phyloP scores from a whole-genome alignment of 2,888 invertebrate genomes.

The Polyploca ridens region DNA sequence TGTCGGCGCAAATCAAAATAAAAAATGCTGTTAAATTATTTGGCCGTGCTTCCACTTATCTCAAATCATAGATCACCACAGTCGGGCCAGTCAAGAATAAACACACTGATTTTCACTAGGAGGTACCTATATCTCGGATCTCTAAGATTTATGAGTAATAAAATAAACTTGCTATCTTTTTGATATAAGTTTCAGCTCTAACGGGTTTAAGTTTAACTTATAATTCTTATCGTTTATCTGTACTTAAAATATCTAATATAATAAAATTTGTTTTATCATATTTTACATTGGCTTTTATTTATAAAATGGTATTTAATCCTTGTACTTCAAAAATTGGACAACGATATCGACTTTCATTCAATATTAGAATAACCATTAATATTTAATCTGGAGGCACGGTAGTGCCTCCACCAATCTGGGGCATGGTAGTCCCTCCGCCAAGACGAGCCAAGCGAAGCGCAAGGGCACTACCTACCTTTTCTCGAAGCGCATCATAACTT shows the following conservation, averaged over 20 bases:
- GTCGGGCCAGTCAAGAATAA: constrained; percentile 29
- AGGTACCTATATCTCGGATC: not conserved
- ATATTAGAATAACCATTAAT: no score
- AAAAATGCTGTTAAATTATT: constrained; percentile 13
- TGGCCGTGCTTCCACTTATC: constrained; percentile 30
- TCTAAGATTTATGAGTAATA: constrained; percentile 15
- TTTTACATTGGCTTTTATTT: not conserved
- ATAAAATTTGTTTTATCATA: not conserved
- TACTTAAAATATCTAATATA: not conserved
- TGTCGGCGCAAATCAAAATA: constrained; percentile 4
- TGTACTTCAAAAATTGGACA: no score
- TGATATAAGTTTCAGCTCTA: constrained; percentile 15
- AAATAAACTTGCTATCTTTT: constrained; percentile 15
- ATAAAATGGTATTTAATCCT: no score
- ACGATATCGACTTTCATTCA: no score
- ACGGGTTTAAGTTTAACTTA: not conserved
- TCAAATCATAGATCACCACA: constrained; percentile 32
- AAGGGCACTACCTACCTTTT: no score
- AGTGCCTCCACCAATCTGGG: no score
- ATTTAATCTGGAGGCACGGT: no score
- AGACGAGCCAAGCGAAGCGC: no score
- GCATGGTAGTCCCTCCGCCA: no score
- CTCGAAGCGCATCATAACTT: no score
- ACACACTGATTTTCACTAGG: constrained; percentile 18
- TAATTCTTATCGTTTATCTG: constrained; percentile 2